phyloP scores from a whole-genome alignment of 37 sponge, comb jelly and placozoan species.

The Crambe crambe region DNA sequence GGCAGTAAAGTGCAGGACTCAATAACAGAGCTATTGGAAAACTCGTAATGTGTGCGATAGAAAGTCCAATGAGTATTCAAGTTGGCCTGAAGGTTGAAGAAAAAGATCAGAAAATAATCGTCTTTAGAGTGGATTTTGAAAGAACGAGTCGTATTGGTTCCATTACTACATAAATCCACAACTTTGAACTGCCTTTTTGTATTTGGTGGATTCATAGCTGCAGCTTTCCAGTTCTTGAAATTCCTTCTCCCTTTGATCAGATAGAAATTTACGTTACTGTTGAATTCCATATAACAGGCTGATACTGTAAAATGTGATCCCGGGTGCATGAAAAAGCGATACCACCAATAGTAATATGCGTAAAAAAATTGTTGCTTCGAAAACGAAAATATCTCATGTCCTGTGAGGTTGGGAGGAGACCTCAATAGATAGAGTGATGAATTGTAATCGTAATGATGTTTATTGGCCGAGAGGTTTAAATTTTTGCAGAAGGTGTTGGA shows the following conservation, averaged over 20 bases:
- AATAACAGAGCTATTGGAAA: not conserved
- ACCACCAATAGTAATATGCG: conserved; percentile 13
- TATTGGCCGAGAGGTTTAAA: not conserved
- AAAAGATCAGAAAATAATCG: conserved; percentile 34
- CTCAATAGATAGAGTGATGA: conserved; percentile 24
- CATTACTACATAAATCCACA: not conserved
- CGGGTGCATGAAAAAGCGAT: conserved; percentile 26
- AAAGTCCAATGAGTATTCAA: conserved; percentile 2
- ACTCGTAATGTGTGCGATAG: conserved; percentile 23
- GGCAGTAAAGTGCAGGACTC: not conserved
- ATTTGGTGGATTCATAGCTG: conserved; percentile 1
- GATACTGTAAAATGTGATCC: conserved; percentile 10
- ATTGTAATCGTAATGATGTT: not conserved
- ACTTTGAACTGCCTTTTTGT: not conserved
- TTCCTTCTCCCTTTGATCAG: conserved; percentile 38
- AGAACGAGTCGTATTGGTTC: not conserved
- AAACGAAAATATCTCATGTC: conserved; percentile 1
- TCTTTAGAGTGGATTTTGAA: not conserved
- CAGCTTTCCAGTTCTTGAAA: conserved; percentile 31
- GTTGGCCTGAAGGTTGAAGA: not conserved
- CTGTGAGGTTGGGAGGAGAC: conserved; percentile 17
- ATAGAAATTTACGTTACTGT: not conserved
- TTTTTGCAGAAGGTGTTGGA: conserved; percentile 30
- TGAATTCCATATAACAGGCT: not conserved
- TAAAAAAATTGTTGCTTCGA: too few relatives aligned